Conservation (phyloP, 2,888 invertebrate species). For the Pyralis farinalis region DNA sequence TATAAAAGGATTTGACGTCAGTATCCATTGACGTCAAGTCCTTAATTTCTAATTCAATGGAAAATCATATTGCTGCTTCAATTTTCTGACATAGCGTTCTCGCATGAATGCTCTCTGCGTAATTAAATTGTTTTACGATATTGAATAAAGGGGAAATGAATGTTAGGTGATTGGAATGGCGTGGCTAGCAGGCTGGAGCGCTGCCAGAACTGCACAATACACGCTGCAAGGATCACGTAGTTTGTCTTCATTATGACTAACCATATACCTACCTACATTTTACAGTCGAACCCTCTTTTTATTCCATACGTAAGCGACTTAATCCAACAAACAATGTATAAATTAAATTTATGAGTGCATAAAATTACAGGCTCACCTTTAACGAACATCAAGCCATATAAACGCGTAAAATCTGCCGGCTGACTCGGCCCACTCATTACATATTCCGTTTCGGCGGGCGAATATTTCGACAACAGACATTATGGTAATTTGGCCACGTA, state of each 20-base stretch:
- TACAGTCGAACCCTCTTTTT: conserved; percentile 3
- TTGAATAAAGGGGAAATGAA: conserved; percentile 33
- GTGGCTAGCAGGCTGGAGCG: conserved; percentile 30
- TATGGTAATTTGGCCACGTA: conserved; percentile 71
- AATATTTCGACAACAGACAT: conserved; percentile 76
- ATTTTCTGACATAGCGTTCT: background rate
- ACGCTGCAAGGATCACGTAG: conserved; percentile 34
- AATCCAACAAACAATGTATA: conserved; percentile 42
- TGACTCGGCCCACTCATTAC: conserved; percentile 61
- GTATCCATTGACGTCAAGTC: too few species aligned
- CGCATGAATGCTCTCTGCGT: background rate
- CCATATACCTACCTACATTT: conserved; percentile 11
- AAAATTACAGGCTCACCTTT: conserved; percentile 56
- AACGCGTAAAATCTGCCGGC: conserved; percentile 56
- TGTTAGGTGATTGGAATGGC: conserved; percentile 32
- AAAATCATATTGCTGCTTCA: too few species aligned
- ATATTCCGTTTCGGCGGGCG: conserved; percentile 65
- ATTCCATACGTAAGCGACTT: conserved; percentile 16
- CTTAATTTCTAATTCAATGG: too few species aligned
- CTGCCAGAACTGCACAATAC: conserved; percentile 30
- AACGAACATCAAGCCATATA: conserved; percentile 55
- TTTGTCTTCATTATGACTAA: conserved; percentile 50
- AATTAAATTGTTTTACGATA: conserved; percentile 11
- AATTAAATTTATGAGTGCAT: conserved; percentile 56
- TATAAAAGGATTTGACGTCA: too few species aligned